Percentiles rank a stretch among this genome's conserved stretches.
Evolutionary conservation across 2,888 invertebrate genomes (phyloP).

Genomic region (Andricus curvator): DNA sequence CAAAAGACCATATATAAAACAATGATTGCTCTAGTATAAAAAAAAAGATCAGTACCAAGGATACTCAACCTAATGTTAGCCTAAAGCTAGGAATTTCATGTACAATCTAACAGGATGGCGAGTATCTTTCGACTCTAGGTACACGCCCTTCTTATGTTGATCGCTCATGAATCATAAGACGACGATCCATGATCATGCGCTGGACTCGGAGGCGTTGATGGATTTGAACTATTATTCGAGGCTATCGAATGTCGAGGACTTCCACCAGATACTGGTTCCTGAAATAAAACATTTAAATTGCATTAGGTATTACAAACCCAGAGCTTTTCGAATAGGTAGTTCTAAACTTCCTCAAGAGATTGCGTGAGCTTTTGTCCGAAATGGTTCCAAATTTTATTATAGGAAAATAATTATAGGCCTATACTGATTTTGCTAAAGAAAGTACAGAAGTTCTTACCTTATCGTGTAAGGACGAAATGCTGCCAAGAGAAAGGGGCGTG

Average conservation of each 20-base stretch:
- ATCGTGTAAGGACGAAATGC: slow-evolving; percentile 88
- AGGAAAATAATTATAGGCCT: too few relatives aligned
- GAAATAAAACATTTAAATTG: slow-evolving; percentile 47
- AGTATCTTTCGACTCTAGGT: slow-evolving; percentile 28
- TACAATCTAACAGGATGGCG: slow-evolving; percentile 36
- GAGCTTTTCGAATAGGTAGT: neutral
- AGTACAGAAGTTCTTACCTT: slow-evolving; percentile 79
- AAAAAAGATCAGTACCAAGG: slow-evolving; percentile 37
- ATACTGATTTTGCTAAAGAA: neutral
- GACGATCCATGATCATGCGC: slow-evolving; percentile 84
- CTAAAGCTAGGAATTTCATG: slow-evolving; percentile 31
- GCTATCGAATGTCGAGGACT: slow-evolving; percentile 87
- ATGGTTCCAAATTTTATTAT: neutral
- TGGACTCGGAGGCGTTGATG: slow-evolving; percentile 86
- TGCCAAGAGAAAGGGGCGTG: slow-evolving; percentile 86
- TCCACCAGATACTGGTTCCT: slow-evolving; percentile 79
- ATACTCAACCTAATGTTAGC: slow-evolving; percentile 21
- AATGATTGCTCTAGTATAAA: slow-evolving; percentile 52
- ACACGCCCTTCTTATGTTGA: slow-evolving; percentile 11
- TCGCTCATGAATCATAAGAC: slow-evolving; percentile 83
- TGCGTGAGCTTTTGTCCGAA: neutral
- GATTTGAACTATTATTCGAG: slow-evolving; percentile 87
- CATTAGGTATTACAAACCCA: neutral
- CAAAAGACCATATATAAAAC: slow-evolving; percentile 17
- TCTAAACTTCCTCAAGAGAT: neutral